phyloP scores from a whole-genome alignment of 1,140 invertebrate species.

The Harpegnathos saltator region DNA sequence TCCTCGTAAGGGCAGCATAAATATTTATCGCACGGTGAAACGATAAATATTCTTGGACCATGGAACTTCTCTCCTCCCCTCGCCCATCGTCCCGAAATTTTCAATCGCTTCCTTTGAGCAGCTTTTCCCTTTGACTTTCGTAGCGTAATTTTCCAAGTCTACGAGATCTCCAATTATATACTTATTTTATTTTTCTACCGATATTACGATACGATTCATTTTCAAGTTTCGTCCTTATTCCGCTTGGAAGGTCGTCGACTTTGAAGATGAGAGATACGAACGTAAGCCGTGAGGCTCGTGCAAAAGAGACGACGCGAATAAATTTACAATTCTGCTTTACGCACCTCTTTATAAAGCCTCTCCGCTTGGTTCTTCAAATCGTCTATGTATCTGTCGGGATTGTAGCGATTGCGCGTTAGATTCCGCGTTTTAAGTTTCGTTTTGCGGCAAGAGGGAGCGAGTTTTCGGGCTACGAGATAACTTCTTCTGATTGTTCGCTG shows the following conservation, averaged over 20 bases:
- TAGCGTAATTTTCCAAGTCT: neutral
- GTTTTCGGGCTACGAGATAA: slow-evolving; percentile 11
- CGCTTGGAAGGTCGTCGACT: neutral
- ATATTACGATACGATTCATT: slow-evolving; percentile 17
- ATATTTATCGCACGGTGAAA: slow-evolving; percentile 21
- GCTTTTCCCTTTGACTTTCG: neutral
- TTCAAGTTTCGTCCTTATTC: neutral
- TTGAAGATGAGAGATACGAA: neutral
- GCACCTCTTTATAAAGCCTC: neutral
- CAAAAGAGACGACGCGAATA: neutral
- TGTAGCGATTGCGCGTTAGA: neutral
- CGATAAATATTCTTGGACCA: slow-evolving; percentile 16
- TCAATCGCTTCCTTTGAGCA: slow-evolving; percentile 11
- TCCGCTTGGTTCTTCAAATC: neutral
- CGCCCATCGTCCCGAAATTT: neutral
- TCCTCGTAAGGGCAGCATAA: slow-evolving; percentile 9
- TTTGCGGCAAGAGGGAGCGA: neutral
- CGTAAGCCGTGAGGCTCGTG: neutral
- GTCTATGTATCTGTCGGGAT: neutral
- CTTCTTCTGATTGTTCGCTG: slow-evolving; percentile 21
- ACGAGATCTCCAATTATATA: slow-evolving; percentile 4
- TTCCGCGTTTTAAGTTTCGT: slow-evolving; percentile 12
- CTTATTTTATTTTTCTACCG: neutral
- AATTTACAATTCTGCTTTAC: neutral
- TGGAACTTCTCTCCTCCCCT: neutral